Base-by-base conservation (phyloP, 2,797 vertebrate genomes). In the Octomys mimax region DNA sequence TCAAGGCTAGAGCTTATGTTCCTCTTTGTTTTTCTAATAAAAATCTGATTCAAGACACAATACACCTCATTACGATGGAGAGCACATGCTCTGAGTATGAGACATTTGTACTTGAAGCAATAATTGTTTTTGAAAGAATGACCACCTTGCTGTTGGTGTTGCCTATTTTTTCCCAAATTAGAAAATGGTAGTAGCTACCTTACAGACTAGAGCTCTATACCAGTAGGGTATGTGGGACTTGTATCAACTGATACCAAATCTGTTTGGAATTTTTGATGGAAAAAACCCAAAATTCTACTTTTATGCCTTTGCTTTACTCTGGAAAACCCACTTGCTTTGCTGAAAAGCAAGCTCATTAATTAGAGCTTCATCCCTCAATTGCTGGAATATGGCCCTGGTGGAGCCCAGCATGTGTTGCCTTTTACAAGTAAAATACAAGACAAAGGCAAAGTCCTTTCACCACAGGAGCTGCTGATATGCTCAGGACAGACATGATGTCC, bases 21-120 rank as follows among this genome's bases (percentile, higher is more conserved):
- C 36, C 49, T 70, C 6, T 31, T 54, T 71, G 61, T 21, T 78
- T 83, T 84, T 52, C 70, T 54, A 52, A 52, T 28, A 31, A 66
- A 82, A 36, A 46, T 24, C 22, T 49, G 39, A 33, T 39, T 52
- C 79, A 22, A 22, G 19, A 42, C 33, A 16, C 28, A 31, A n/a
- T 11, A 68, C 33, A 46, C 5, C 28, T 12, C 21, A 3, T 62
- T 49, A 16, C n/a, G 2, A 26, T 42, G 39, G 14, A 39, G 31
- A 24, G 0, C 0, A 39, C 5, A 28, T 22, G 31, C 14, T 14
- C 42, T 9, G 8, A 66, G 6, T 26, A 8, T 1, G 4, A 5
- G 28, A 13, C 33, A 19, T 18, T 26, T 22, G 26, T 11, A 77
- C 42, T 36, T 68, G 46, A 2, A 24, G 39, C 4, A 52, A n/a